Evolutionary conservation across 2,888 invertebrate species (phyloP).

Genomic region (Nomada ruficornis): DNA sequence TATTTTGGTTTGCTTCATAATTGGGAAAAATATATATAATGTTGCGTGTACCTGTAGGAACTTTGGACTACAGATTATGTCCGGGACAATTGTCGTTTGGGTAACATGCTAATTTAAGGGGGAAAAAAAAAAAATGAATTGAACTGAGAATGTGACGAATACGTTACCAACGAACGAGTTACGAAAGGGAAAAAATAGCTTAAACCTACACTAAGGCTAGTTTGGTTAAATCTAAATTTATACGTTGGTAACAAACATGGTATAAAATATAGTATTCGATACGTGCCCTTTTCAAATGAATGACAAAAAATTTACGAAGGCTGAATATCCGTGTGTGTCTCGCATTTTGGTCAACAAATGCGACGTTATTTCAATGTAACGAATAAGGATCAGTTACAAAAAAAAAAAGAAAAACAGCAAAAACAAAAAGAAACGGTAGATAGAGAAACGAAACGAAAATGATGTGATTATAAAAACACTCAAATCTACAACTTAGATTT

Average conservation of each 20-base stretch:
- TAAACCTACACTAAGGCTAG: slow-evolving; percentile 77
- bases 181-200: slow-evolving; percentile 62
- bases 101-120: slow-evolving; percentile 68
- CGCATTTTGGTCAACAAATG: slow-evolving; percentile 39
- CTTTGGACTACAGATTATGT: slow-evolving; percentile 82
- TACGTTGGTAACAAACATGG: slow-evolving; percentile 83
- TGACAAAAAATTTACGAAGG: slow-evolving; percentile 46
- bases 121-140: slow-evolving; percentile 36
- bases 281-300: slow-evolving; percentile 45
- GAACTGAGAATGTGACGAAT: slow-evolving; percentile 60
- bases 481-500: slow-evolving; percentile 50
- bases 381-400: slow-evolving; percentile 33
- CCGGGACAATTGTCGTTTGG: slow-evolving; percentile 73
- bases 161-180: slow-evolving; percentile 69
- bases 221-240: slow-evolving; percentile 76
- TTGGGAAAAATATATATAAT: slow-evolving; percentile 82
- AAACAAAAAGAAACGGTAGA: slow-evolving; percentile 14
- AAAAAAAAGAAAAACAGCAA: slow-evolving; percentile 1
- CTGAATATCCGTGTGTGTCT: slow-evolving; percentile 37
- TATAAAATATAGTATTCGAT: slow-evolving; percentile 80
- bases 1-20: slow-evolving; percentile 82
- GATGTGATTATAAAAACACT: slow-evolving; percentile 58
- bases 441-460: slow-evolving; percentile 32
- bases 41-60: slow-evolving; percentile 82
- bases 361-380: slow-evolving; percentile 39